These are phyloP conservation scores for Centropus bengalensis DNA, from an alignment of 2,113 vertebrate species.

Conservation along the genomic window DNA sequence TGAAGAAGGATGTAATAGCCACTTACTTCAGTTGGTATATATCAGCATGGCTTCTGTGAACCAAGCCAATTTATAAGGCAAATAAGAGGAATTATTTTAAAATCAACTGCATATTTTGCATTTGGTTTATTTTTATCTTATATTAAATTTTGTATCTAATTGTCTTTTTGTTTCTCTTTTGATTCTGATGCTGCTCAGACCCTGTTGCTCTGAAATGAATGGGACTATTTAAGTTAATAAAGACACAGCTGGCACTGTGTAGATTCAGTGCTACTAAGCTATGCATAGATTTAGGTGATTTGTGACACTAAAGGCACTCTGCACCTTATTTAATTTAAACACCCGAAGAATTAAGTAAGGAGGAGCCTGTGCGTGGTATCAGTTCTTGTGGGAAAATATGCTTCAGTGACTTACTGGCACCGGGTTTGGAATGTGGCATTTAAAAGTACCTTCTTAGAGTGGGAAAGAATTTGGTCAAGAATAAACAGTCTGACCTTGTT, in stretches of 20 bases:
- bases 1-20: background rate
- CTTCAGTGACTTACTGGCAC: conserved; percentile 85
- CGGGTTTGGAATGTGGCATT: conserved; percentile 86
- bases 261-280: background rate
- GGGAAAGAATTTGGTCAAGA: conserved; percentile 87
- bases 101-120: background rate
- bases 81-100: background rate
- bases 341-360: conserved; percentile 67
- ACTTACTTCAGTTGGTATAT: background rate
- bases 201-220: conserved; percentile 1
- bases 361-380: conserved; percentile 71
- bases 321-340: conserved; percentile 61
- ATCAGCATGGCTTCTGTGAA: background rate
- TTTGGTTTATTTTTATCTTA: background rate
- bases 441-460: conserved; percentile 88
- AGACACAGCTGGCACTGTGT: background rate
- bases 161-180: background rate
- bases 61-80: background rate
- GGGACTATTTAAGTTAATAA: background rate
- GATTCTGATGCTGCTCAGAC: conserved; percentile 11
- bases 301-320: conserved; percentile 31
- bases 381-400: conserved; percentile 88
- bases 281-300: conserved; percentile 19
- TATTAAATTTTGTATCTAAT: background rate
- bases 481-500: conserved; percentile 86